Conservation (phyloP, 2,888 invertebrate species). For the Stratiomys singularior region DNA sequence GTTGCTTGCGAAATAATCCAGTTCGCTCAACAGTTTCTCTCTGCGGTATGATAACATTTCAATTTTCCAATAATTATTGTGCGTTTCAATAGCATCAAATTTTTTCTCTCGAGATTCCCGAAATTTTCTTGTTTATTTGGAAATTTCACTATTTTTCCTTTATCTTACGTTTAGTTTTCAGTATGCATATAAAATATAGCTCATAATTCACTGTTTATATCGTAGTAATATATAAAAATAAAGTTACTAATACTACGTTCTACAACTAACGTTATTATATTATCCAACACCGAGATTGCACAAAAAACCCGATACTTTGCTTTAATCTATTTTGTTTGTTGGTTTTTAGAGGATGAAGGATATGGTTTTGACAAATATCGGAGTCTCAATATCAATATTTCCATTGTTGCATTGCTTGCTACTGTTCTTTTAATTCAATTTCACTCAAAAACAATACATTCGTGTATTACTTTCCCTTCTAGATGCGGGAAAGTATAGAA, state of each 20-base stretch:
- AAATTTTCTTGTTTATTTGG: neutral
- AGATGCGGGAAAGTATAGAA: too few relatives aligned
- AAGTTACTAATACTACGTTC: conserved; percentile 37
- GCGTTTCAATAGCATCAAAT: neutral
- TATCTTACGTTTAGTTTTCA: conserved; percentile 20
- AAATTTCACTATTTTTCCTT: conserved; percentile 15
- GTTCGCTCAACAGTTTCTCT: neutral
- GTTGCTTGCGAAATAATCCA: conserved; percentile 3
- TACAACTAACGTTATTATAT: conserved; percentile 53
- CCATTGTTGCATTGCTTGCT: conserved; percentile 24
- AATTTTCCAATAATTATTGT: conserved; percentile 7
- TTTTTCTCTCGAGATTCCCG: neutral
- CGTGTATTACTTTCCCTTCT: conserved; percentile 6
- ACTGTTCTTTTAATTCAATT: conserved; percentile 11
- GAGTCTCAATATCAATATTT: neutral
- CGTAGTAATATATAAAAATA: conserved; percentile 43
- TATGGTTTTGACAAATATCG: conserved; percentile 5
- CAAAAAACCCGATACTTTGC: conserved; percentile 83
- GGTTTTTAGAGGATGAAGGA: conserved; percentile 24
- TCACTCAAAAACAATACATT: conserved; percentile 42
- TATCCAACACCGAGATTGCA: conserved; percentile 81
- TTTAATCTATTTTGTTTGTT: conserved; percentile 63
- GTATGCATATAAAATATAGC: conserved; percentile 23
- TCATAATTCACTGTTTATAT: conserved; percentile 28
- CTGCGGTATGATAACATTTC: neutral